Conservation (phyloP, 37 sponge, comb jelly and placozoan genomes). For the Theonella swinhoei region DNA sequence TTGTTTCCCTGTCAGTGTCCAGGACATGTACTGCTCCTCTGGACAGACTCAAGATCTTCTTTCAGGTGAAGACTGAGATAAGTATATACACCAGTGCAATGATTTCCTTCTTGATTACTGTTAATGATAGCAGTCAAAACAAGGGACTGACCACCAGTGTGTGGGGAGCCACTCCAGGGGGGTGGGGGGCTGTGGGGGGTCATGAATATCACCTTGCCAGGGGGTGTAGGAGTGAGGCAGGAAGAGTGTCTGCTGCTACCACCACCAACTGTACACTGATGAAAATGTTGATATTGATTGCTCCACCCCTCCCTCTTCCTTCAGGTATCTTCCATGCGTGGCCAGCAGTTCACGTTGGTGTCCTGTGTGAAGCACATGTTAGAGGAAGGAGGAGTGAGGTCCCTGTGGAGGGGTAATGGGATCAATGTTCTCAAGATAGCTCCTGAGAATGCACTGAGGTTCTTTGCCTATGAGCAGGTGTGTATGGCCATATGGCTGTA, state of each 20-base stretch:
- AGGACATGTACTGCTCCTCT: slow-evolving; percentile 94
- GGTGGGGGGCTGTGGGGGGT: too few relatives aligned
- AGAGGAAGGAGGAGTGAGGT: slow-evolving; percentile 87
- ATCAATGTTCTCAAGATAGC: slow-evolving; percentile 96
- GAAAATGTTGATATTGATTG: too few relatives aligned
- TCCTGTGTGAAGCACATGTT: slow-evolving; percentile 85
- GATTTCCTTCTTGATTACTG: neutral
- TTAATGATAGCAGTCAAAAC: too few relatives aligned
- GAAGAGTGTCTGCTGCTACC: too few relatives aligned
- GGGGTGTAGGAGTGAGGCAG: too few relatives aligned
- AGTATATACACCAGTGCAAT: neutral
- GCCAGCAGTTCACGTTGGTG: slow-evolving; percentile 63
- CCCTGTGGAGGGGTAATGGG: slow-evolving; percentile 99
- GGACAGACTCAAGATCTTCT: slow-evolving; percentile 94
- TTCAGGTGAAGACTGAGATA: slow-evolving; percentile 54
- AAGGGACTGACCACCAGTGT: too few relatives aligned
- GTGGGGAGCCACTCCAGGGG: too few relatives aligned
- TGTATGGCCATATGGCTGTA: neutral
- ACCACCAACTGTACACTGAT: too few relatives aligned
- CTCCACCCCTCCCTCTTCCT: neutral
- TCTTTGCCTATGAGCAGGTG: slow-evolving; percentile 92
- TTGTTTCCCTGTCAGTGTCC: slow-evolving; percentile 77
- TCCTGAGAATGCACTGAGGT: slow-evolving; percentile 94
- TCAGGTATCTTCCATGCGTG: slow-evolving; percentile 64
- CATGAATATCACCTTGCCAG: too few relatives aligned